phyloP scores from a whole-genome alignment of 2,113 vertebrate genomes.

The Rhinogobius similis region DNA sequence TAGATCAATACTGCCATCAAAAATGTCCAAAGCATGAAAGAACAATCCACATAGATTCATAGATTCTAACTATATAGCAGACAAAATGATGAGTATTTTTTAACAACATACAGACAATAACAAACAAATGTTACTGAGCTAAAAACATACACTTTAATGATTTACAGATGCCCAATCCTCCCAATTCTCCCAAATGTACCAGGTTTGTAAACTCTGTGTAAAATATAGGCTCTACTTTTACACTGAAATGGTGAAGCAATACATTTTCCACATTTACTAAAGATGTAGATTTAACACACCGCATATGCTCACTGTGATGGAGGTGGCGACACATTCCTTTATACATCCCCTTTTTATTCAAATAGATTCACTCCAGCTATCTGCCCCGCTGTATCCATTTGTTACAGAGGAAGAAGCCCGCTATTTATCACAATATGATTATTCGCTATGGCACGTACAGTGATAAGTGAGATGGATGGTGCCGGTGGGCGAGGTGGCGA shows the following conservation, averaged over 20 bases:
- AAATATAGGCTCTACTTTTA: neutral
- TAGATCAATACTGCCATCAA: too few species aligned
- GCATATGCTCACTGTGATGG: neutral
- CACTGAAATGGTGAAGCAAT: neutral
- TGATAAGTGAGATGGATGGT: conserved; percentile 77
- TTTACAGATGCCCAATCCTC: too few species aligned
- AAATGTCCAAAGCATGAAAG: too few species aligned
- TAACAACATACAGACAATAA: neutral
- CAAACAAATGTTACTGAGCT: neutral
- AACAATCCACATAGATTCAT: too few species aligned
- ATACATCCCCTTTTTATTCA: conserved; percentile 41
- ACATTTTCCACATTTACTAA: neutral
- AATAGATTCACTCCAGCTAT: conserved; percentile 56
- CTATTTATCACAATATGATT: conserved; percentile 73
- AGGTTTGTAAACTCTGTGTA: neutral
- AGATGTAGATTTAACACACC: conserved; percentile 1
- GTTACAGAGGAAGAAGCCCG: conserved; percentile 37
- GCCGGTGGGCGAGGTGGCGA: conserved; percentile 45
- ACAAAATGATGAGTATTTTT: neutral
- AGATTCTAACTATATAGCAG: too few species aligned
- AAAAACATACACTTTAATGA: too few species aligned
- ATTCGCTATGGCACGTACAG: conserved; percentile 60
- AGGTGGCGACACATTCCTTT: conserved; percentile 25
- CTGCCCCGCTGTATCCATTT: conserved; percentile 53
- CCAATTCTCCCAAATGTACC: too few species aligned